These are phyloP conservation scores for Proales similis DNA, from an alignment of 1,140 invertebrate species.

Conservation along the genomic window DNA sequence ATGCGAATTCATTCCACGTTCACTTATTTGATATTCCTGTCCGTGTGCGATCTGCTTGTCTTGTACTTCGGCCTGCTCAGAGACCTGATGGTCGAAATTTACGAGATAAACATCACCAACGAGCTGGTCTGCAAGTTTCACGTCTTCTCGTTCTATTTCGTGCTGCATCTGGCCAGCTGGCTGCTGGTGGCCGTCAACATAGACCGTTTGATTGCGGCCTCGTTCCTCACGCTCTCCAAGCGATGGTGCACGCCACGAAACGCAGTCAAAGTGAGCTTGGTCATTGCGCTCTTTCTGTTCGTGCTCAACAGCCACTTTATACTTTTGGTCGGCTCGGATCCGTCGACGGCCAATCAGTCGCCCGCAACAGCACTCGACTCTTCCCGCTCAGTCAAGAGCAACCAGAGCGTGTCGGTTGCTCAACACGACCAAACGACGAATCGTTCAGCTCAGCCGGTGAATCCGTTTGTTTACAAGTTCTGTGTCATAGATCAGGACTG, in stretches of 20 bases:
- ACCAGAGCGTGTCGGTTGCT: not conserved
- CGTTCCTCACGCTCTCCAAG: conserved; percentile 30
- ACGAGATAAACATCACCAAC: conserved; percentile 20
- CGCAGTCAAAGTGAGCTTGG: conserved; percentile 12
- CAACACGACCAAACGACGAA: too few species aligned
- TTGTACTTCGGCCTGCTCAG: conserved; percentile 35
- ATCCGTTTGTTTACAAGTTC: conserved; percentile 24
- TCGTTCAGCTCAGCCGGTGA: too few species aligned
- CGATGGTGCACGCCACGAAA: conserved; percentile 24
- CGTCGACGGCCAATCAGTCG: not conserved
- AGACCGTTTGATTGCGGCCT: conserved; percentile 14
- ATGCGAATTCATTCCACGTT: conserved; percentile 34
- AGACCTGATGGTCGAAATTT: conserved; percentile 31
- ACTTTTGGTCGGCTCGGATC: conserved; percentile 18
- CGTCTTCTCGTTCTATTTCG: conserved; percentile 37
- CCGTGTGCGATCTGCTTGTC: conserved; percentile 23
- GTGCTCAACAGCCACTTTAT: conserved; percentile 29
- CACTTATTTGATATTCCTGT: conserved; percentile 21
- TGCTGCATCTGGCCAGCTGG: conserved; percentile 32
- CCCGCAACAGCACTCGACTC: not conserved
- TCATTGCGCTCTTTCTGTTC: conserved; percentile 17
- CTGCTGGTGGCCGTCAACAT: conserved; percentile 20
- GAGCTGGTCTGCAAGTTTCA: conserved; percentile 36
- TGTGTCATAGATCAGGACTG: conserved; percentile 22
- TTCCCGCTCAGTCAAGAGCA: not conserved